Percentiles rank a stretch among this genome's conserved stretches.
phyloP scores from a whole-genome alignment of 2,797 vertebrate genomes.

The Caiman crocodilus region DNA sequence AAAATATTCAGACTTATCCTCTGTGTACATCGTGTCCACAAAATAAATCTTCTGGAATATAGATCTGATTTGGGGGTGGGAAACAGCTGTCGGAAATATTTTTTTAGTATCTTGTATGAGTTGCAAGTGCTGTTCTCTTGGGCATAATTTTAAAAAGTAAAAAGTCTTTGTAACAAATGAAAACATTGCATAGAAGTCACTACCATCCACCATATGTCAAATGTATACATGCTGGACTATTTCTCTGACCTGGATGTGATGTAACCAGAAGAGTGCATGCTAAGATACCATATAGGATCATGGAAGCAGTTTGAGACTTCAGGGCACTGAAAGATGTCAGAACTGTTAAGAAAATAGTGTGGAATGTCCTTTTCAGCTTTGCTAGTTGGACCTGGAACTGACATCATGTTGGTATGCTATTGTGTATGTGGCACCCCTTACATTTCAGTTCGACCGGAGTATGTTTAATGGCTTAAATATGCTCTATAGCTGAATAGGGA shows the following conservation, averaged over 20 bases:
- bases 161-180: not conserved
- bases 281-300: not conserved
- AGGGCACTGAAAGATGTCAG: not conserved
- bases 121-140: not conserved
- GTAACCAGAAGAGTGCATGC: not conserved
- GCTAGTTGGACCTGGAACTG: not conserved
- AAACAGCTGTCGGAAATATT: not conserved
- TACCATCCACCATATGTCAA: not conserved
- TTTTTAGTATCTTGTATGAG: not conserved
- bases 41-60: not conserved
- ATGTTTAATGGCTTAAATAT: not conserved
- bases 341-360: not conserved
- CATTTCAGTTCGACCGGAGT: not conserved
- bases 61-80: not conserved
- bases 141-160: not conserved
- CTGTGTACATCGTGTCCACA: not conserved
- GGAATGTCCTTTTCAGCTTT: not conserved
- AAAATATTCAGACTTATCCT: not conserved
- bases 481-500: not conserved
- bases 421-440: not conserved
- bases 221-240: not conserved
- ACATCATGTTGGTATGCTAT: rapidly evolving
- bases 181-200: not conserved
- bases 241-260: not conserved
- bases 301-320: not conserved